These are phyloP conservation scores for Lagodon rhomboides DNA, from an alignment of 2,797 vertebrate genomes.

Conservation along the genomic window DNA sequence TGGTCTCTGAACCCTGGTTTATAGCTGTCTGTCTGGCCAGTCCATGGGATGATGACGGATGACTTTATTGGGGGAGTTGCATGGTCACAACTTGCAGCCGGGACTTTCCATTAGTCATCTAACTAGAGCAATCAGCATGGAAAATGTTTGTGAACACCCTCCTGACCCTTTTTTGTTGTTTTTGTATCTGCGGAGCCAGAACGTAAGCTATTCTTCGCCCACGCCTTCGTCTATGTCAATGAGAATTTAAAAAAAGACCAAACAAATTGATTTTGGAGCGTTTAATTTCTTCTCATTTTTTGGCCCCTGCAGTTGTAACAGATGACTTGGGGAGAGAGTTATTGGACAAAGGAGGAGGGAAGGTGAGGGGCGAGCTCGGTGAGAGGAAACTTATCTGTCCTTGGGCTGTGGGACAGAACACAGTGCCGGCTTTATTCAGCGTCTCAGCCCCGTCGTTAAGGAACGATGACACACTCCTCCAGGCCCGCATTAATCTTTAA, in stretches of 20 bases:
- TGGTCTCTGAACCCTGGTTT: constrained; percentile 82
- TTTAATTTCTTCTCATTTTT: constrained; percentile 54
- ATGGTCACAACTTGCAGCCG: constrained; percentile 75
- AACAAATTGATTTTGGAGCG: constrained; percentile 52
- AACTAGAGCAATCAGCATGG: constrained; percentile 77
- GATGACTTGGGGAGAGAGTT: constrained; percentile 66
- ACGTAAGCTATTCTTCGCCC: constrained; percentile 36
- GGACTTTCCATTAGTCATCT: constrained; percentile 87
- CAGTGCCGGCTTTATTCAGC: constrained; percentile 83
- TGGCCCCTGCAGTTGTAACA: constrained; percentile 57
- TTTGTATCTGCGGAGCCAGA: constrained; percentile 63
- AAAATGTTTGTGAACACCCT: constrained; percentile 79
- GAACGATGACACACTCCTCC: constrained; percentile 87
- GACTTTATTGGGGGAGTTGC: constrained; percentile 83
- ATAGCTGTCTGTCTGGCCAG: constrained; percentile 81
- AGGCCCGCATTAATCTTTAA: constrained; percentile 86
- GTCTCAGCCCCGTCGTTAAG: constrained; percentile 79
- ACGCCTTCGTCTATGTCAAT: constrained; percentile 47
- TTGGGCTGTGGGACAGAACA: constrained; percentile 82
- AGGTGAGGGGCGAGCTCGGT: constrained; percentile 54
- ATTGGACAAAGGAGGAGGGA: constrained; percentile 66
- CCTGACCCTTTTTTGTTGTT: constrained; percentile 70
- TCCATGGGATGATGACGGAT: constrained; percentile 80
- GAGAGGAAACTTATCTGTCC: constrained; percentile 84
- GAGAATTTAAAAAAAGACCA: constrained; percentile 45